A percentile compares a stretch with the other conserved stretches of the same genome.
These are phyloP conservation scores for Octopus sinensis DNA, from an alignment of 1,140 invertebrate genomes.

Conservation along the genomic window DNA sequence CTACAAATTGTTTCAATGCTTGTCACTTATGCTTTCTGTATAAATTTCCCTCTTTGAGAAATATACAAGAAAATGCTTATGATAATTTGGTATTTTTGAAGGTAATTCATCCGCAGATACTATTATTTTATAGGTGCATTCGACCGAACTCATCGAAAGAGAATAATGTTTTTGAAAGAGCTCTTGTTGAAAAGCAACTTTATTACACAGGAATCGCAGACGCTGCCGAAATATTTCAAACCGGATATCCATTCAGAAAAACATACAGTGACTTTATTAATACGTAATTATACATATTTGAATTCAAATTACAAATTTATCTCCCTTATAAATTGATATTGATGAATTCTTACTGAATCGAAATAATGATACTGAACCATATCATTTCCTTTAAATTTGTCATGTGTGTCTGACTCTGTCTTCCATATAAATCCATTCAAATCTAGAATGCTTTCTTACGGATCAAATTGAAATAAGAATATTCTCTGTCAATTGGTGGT, in stretches of 20 bases:
- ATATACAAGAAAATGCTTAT: not conserved
- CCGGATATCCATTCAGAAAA: constrained; percentile 39
- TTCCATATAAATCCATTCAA: no score
- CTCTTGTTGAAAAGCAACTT: constrained; percentile 74
- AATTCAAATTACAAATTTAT: no score
- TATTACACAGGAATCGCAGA: constrained; percentile 55
- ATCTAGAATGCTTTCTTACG: no score
- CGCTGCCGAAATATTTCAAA: constrained; percentile 44
- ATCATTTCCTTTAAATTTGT: no score
- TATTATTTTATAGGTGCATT: constrained; percentile 67
- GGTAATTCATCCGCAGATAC: not conserved
- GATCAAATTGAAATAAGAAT: no score
- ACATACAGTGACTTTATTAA: constrained; percentile 35
- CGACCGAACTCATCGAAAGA: constrained; percentile 73
- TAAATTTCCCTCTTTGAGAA: not conserved
- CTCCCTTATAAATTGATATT: no score
- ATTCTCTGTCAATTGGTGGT: no score
- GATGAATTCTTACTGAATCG: no score
- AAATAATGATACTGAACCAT: no score
- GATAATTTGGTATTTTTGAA: not conserved
- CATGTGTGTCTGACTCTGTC: no score
- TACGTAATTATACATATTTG: constrained; percentile 23
- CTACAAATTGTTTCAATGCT: no score
- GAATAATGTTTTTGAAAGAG: constrained; percentile 66
- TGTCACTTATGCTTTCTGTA: no score